Evolutionary conservation across 2,113 vertebrate genomes (phyloP).

Genomic region (Pelobates fuscus): DNA sequence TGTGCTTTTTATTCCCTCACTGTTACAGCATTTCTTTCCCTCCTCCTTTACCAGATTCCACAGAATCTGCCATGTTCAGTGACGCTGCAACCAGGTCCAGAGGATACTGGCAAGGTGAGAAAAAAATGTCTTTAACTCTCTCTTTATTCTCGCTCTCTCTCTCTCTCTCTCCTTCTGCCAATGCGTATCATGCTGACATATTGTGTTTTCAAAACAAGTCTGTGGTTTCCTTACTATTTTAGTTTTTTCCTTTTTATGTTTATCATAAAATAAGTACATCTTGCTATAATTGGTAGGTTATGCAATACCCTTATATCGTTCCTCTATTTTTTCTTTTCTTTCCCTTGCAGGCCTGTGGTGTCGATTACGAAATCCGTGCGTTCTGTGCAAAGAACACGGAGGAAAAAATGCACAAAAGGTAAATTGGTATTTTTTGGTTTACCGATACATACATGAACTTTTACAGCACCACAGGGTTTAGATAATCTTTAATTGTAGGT

Average conservation of each 20-base stretch:
- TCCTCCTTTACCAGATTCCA: slow-evolving; percentile 73
- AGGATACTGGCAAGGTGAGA: slow-evolving; percentile 90
- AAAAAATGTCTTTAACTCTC: too few species aligned
- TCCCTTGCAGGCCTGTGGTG: slow-evolving; percentile 79
- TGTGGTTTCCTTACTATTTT: too few species aligned
- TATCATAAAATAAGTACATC: too few species aligned
- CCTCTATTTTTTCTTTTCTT: not conserved
- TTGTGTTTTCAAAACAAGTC: too few species aligned
- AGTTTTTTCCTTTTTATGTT: too few species aligned
- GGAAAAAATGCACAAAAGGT: slow-evolving; percentile 94
- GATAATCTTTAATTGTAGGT: too few species aligned
- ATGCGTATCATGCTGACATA: too few species aligned
- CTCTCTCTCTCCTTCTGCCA: not conserved
- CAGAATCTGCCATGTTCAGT: slow-evolving; percentile 90
- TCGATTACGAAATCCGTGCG: slow-evolving; percentile 90
- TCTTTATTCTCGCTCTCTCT: not conserved
- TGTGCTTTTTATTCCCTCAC: too few species aligned
- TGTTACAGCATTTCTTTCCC: not conserved
- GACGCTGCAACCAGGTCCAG: slow-evolving; percentile 87
- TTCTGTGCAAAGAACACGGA: slow-evolving; percentile 89
- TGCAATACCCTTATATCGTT: not conserved
- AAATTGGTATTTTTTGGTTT: too few species aligned
- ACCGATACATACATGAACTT: too few species aligned
- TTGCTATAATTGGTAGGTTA: not conserved
- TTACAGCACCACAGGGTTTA: too few species aligned